Evolutionary conservation across 2,888 invertebrate species (phyloP).

Genomic region (Apotomis capreana): DNA sequence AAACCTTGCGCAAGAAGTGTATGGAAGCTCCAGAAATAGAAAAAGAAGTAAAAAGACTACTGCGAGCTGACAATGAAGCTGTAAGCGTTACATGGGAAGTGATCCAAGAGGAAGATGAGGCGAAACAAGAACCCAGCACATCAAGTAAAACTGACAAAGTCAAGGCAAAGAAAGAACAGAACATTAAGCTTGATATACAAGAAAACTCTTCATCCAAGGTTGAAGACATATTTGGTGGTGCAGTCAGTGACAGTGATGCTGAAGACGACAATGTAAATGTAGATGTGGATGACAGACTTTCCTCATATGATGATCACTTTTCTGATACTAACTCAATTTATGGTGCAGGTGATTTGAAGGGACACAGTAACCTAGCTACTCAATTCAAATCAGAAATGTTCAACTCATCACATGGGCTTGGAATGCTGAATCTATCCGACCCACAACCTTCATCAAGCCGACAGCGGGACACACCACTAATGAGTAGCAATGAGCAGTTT

Average conservation of each 20-base stretch:
- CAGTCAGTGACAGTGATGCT: slow-evolving; percentile 91
- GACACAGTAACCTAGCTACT: slow-evolving; percentile 47
- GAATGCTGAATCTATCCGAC: slow-evolving; percentile 40
- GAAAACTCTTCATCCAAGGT: slow-evolving; percentile 50
- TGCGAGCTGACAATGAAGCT: slow-evolving; percentile 94
- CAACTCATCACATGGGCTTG: slow-evolving; percentile 38
- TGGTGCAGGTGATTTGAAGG: slow-evolving; percentile 48
- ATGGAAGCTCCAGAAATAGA: slow-evolving; percentile 97
- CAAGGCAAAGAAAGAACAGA: slow-evolving; percentile 50
- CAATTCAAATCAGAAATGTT: slow-evolving; percentile 58
- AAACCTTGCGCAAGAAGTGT: slow-evolving; percentile 96
- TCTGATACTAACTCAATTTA: slow-evolving; percentile 80
- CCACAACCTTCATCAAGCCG: slow-evolving; percentile 33
- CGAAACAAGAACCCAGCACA: slow-evolving; percentile 54
- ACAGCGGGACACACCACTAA: slow-evolving; percentile 23
- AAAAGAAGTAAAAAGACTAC: slow-evolving; percentile 94
- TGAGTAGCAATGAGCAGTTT: slow-evolving; percentile 38
- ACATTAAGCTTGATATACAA: slow-evolving; percentile 43
- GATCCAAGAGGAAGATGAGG: slow-evolving; percentile 90
- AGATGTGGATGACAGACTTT: slow-evolving; percentile 89
- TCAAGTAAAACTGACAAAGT: slow-evolving; percentile 48
- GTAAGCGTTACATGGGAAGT: slow-evolving; percentile 92
- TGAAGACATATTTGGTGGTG: slow-evolving; percentile 92
- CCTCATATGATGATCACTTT: slow-evolving; percentile 87
- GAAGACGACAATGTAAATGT: slow-evolving; percentile 89